Conservation (phyloP, 2,113 vertebrate species). For the Benitochromis conjunctus region DNA sequence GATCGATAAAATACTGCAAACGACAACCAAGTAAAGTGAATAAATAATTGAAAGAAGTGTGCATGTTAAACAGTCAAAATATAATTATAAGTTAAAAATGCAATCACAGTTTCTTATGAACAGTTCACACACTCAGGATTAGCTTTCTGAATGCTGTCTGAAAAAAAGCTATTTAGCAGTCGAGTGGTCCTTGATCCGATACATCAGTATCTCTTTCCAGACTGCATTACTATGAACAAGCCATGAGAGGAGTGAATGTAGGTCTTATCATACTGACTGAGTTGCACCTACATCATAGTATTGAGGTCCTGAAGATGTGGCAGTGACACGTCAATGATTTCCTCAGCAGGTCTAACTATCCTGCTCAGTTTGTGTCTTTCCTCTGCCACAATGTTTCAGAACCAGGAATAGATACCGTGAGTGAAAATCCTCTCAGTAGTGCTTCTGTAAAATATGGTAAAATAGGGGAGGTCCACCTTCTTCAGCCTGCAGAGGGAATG, state of each 20-base stretch:
- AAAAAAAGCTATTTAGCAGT: not conserved
- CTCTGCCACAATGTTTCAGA: not conserved
- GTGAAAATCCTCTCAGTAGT: not conserved
- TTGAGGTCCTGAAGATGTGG: not conserved
- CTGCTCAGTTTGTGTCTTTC: not conserved
- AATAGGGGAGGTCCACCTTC: not conserved
- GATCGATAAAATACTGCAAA: too few relatives aligned
- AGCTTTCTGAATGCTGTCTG: not conserved
- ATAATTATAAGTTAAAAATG: not conserved
- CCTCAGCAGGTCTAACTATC: not conserved
- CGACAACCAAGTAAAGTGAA: too few relatives aligned
- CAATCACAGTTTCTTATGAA: not conserved
- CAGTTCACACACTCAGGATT: not conserved
- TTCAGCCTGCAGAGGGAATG: not conserved
- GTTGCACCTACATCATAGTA: not conserved
- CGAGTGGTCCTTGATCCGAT: not conserved
- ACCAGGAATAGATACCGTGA: not conserved
- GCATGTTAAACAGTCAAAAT: too few relatives aligned
- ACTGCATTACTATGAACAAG: not conserved
- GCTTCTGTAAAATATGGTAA: not conserved
- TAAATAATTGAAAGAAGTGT: too few relatives aligned
- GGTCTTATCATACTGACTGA: not conserved
- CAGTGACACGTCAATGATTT: not conserved
- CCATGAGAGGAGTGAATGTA: not conserved
- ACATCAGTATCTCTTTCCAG: not conserved